A percentile compares a stretch with the other conserved stretches of the same genome.
These are phyloP conservation scores for Eospalax fontanierii DNA, from an alignment of 2,797 vertebrate genomes.

Conservation along the genomic window DNA sequence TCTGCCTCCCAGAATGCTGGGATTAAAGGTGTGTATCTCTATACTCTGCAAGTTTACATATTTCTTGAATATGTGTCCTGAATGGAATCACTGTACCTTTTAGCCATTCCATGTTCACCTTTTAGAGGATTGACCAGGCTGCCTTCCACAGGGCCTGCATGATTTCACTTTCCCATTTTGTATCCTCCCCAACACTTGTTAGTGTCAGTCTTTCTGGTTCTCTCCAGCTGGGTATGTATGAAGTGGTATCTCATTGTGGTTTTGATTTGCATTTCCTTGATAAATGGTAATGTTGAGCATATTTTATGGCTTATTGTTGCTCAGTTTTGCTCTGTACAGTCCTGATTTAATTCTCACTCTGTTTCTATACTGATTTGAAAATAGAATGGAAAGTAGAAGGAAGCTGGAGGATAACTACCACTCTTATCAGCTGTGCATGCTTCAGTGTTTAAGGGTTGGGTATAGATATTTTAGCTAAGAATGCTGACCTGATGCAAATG, in stretches of 20 bases:
- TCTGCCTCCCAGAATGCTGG: too few species aligned
- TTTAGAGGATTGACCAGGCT: constrained; percentile 27
- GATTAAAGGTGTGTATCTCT: too few species aligned
- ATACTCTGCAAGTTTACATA: neutral
- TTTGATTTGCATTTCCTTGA: constrained; percentile 60
- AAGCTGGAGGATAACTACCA: constrained; percentile 27
- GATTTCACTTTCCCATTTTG: constrained; percentile 51
- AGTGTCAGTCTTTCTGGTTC: constrained; percentile 59
- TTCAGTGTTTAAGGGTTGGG: constrained; percentile 37
- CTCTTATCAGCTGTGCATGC: constrained; percentile 19
- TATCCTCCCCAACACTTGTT: constrained; percentile 29
- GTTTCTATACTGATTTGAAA: constrained; percentile 59
- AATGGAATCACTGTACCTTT: neutral
- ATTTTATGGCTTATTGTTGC: constrained; percentile 50
- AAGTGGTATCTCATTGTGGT: constrained; percentile 55
- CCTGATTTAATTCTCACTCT: constrained; percentile 35
- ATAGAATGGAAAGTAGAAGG: constrained; percentile 35
- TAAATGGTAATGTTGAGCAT: constrained; percentile 28
- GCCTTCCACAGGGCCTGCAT: neutral
- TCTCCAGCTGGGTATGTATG: constrained; percentile 4
- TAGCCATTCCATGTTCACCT: constrained; percentile 17
- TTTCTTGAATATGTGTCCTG: neutral
- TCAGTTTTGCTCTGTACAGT: constrained; percentile 51
- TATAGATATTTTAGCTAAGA: constrained; percentile 57
- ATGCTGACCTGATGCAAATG: constrained; percentile 67